Base-by-base conservation (phyloP, 2,888 invertebrate species). In the Azorinus chamasolen region DNA sequence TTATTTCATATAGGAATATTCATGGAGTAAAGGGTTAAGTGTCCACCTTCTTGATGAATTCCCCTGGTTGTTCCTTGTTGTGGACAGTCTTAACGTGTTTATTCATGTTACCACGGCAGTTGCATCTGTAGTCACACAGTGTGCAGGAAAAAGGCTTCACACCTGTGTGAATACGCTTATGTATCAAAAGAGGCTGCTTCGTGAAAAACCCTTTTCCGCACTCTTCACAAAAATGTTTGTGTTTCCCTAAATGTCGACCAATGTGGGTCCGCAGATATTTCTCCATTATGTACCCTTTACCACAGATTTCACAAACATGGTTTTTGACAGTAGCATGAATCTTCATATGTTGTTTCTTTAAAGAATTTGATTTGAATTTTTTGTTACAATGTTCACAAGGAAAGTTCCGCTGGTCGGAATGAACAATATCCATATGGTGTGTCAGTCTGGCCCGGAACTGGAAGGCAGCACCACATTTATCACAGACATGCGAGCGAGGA, bases 401-500 rank as follows among this genome's bases (percentile, higher is more conserved):
- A 27, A 39, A 51, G n/a, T 43, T 50, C 22, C 14, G 10, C 27
- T 32, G 37, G 10, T 51, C 51, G 8, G 39, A 22, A 39, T 62
- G 62, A 4, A 62, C 62, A 10, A 48, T 39, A 14, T 62, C 50
- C 1, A 62, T 39, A 20, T 62, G 62, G 1, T 32, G 39, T 22
- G 62, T 27, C 12, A 62, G 62, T 16, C 62, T 14, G 20, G 37
- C 51, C 12, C 51, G 46, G n/a, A 50, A 53, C 43, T 62, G 46
- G 24, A 62, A 62, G 2, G 62, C 39, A 16, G 62, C 62, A 12
- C 62, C 62, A 62, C 62, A 62, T 51, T 51, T 62, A 12, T 62
- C 51, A 18, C 62, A 62, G 12, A 62, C 51, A 41, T 41, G 43
- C 4, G 50, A 22, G 6, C 41, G n/a, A 4, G 62, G 51, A 8